Conservation (phyloP, 2,797 vertebrate species). For the Garrulus glandarius region DNA sequence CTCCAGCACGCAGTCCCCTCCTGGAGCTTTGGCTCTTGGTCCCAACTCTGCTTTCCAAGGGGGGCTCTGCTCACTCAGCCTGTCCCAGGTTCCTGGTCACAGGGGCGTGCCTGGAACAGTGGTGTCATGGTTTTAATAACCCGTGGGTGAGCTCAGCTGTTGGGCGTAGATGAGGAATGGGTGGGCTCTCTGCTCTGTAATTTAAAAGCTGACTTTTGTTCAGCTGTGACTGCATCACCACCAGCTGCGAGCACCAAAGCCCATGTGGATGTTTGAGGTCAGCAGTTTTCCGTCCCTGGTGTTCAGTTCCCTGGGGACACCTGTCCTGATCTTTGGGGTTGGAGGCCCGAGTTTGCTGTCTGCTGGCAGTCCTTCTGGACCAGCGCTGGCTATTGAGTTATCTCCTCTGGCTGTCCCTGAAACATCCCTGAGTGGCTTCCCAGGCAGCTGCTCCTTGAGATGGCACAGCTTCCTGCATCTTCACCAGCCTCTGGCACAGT, state of each 20-base stretch:
- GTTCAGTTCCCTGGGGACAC: fast-evolving
- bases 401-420: neutral
- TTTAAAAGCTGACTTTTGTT: neutral
- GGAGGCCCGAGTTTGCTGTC: neutral
- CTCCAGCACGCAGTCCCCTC: neutral
- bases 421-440: neutral
- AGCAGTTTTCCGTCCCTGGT: neutral
- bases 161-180: neutral
- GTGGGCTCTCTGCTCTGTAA: neutral
- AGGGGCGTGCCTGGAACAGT: neutral
- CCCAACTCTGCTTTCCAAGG: neutral
- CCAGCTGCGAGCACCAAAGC: neutral
- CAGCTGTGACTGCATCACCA: neutral
- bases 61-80: neutral
- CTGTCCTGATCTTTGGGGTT: neutral
- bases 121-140: neutral
- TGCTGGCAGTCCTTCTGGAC: neutral
- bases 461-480: neutral
- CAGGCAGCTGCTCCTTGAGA: neutral
- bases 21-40: neutral
- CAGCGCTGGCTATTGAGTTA: neutral
- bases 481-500: neutral
- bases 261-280: neutral
- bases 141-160: neutral
- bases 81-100: neutral